Percentiles rank a stretch among this genome's conserved stretches.
These are phyloP conservation scores for Caenorhabditis becei DNA, from an alignment of 2,888 invertebrate species.

Conservation along the genomic window DNA sequence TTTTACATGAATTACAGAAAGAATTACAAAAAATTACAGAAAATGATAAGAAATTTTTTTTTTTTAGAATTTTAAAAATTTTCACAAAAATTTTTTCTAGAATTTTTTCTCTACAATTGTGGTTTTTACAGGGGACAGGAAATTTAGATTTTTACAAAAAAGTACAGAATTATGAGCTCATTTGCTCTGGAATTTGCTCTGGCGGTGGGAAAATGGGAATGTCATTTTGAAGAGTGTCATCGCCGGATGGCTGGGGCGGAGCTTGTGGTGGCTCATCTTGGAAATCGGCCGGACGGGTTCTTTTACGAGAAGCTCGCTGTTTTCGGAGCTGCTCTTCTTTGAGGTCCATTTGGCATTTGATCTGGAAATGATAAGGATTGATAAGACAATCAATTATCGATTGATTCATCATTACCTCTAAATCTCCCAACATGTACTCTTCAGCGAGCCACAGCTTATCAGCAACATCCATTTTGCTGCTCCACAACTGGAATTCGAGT, in stretches of 20 bases:
- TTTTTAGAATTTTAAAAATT: too few relatives aligned
- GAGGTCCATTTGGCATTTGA: constrained; percentile 39
- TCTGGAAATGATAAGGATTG: constrained; percentile 7
- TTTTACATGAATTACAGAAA: too few relatives aligned
- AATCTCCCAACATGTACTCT: constrained; percentile 31
- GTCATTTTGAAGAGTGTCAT: too few relatives aligned
- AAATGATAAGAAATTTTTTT: too few relatives aligned
- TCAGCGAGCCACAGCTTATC: constrained; percentile 45
- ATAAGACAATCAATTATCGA: not conserved
- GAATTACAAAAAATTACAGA: too few relatives aligned
- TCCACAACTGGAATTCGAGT: constrained; percentile 16
- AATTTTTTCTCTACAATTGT: too few relatives aligned
- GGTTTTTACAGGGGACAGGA: not conserved
- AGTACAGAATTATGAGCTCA: not conserved
- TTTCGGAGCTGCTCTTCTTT: constrained; percentile 25
- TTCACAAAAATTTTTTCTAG: too few relatives aligned
- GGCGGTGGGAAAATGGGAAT: too few relatives aligned
- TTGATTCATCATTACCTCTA: constrained; percentile 24
- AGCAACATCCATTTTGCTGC: constrained; percentile 13
- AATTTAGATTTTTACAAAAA: too few relatives aligned
- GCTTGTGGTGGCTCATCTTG: constrained; percentile 22
- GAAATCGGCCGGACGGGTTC: constrained; percentile 41
- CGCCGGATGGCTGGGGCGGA: constrained; percentile 6
- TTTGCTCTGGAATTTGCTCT: not conserved
- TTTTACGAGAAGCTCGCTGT: constrained; percentile 16